A percentile compares a stretch with the other conserved stretches of the same genome.
Evolutionary conservation across 2,113 vertebrate species (phyloP).

Genomic region (Lutjanus erythropterus): DNA sequence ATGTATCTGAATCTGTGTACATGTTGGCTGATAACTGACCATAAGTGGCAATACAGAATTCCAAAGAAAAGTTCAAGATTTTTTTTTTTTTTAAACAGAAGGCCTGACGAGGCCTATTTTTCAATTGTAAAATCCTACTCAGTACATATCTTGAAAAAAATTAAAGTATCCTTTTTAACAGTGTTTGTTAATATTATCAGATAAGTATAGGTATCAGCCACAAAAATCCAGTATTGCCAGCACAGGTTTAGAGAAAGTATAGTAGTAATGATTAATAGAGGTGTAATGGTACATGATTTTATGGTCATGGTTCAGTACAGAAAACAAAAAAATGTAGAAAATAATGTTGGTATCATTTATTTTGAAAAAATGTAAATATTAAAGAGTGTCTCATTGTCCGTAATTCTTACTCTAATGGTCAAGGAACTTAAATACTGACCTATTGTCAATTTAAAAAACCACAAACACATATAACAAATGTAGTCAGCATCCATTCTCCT

Average conservation of each 20-base stretch:
- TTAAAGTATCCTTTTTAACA: background rate
- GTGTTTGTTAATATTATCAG: background rate
- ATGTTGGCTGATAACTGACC: background rate
- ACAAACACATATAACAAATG: too few relatives aligned
- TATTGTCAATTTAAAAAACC: too few relatives aligned
- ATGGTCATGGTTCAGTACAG: too few relatives aligned
- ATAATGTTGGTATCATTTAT: too few relatives aligned
- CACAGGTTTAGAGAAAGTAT: background rate
- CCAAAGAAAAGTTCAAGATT: background rate
- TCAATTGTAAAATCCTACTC: background rate
- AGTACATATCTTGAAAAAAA: background rate
- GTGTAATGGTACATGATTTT: too few relatives aligned
- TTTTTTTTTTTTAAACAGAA: background rate
- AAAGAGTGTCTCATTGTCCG: too few relatives aligned
- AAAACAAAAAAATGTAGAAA: too few relatives aligned
- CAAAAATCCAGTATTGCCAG: background rate
- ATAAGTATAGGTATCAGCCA: background rate
- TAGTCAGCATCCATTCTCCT: too few relatives aligned
- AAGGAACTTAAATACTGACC: too few relatives aligned
- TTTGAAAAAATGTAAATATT: too few relatives aligned
- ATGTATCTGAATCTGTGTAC: background rate
- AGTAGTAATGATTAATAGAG: background rate
- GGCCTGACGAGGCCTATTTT: background rate
- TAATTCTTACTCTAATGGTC: too few relatives aligned
- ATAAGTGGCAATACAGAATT: background rate